Conservation (phyloP, 2,113 vertebrate species). For the Pterocles burchelli region DNA sequence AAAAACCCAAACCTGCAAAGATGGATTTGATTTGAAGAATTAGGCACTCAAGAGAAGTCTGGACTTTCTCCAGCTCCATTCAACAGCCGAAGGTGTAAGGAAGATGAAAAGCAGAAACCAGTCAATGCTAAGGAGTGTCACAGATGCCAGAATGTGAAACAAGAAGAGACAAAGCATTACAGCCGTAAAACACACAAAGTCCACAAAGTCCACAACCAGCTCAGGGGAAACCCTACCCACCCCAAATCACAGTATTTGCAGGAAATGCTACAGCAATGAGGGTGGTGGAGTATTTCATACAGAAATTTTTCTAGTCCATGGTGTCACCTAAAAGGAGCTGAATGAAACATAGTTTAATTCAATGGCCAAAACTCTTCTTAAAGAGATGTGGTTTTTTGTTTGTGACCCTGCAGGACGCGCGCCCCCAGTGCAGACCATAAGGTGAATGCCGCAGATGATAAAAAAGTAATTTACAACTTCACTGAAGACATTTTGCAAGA, state of each 20-base stretch:
- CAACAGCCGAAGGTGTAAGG: constrained; percentile 20
- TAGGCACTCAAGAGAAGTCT: not conserved
- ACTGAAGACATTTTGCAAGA: not conserved
- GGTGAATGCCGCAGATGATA: not conserved
- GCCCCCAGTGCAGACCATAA: not conserved
- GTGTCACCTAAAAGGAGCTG: not conserved
- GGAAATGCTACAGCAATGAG: not conserved
- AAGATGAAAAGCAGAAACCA: constrained; percentile 46
- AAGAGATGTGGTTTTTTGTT: not conserved
- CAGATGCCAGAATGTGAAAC: constrained; percentile 43
- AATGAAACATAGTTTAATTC: not conserved
- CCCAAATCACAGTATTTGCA: not conserved
- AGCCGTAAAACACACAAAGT: not conserved
- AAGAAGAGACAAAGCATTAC: constrained; percentile 3
- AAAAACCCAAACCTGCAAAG: not conserved
- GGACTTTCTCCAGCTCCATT: constrained; percentile 41
- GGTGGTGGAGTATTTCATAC: not conserved
- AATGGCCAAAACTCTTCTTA: not conserved
- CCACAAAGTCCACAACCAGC: not conserved
- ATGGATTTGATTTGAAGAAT: constrained; percentile 39
- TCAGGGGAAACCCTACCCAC: not conserved
- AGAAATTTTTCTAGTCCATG: not conserved
- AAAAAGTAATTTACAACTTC: not conserved
- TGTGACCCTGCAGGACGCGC: not conserved
- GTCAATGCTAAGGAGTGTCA: not conserved